phyloP scores from a whole-genome alignment of 2,113 vertebrate genomes.

The Anser cygnoides region DNA sequence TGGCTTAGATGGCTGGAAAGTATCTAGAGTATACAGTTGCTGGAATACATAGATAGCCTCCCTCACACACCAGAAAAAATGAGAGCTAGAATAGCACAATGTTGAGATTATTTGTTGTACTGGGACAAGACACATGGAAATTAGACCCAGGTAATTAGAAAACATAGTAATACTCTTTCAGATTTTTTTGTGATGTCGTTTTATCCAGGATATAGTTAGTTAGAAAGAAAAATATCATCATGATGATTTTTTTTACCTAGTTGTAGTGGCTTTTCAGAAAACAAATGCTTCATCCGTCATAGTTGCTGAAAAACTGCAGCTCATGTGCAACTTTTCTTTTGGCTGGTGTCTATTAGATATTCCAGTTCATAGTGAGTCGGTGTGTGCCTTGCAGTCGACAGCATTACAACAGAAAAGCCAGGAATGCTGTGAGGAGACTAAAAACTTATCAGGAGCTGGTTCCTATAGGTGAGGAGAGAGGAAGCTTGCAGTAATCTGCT shows the following conservation, averaged over 20 bases:
- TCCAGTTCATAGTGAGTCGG: background rate
- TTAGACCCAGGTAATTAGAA: background rate
- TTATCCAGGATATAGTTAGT: background rate
- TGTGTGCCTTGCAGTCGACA: background rate
- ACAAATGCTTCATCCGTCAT: background rate
- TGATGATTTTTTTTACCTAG: background rate
- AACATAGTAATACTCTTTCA: background rate
- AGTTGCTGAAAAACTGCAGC: background rate
- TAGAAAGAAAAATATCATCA: background rate
- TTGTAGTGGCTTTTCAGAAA: constrained; percentile 1
- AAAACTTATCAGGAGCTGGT: background rate
- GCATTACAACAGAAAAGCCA: background rate
- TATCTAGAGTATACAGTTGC: background rate
- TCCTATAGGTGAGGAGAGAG: background rate
- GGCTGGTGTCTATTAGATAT: background rate
- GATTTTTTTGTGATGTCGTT: background rate
- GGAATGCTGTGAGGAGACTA: background rate
- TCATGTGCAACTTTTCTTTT: background rate
- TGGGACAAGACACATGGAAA: background rate
- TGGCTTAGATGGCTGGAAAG: background rate
- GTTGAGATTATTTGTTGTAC: background rate
- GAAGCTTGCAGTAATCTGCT: background rate
- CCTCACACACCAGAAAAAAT: background rate
- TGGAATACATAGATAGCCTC: background rate
- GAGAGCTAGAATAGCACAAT: background rate